These are phyloP conservation scores for Pseudobourletiella spinata DNA, from an alignment of 1,140 invertebrate species.

Conservation along the genomic window DNA sequence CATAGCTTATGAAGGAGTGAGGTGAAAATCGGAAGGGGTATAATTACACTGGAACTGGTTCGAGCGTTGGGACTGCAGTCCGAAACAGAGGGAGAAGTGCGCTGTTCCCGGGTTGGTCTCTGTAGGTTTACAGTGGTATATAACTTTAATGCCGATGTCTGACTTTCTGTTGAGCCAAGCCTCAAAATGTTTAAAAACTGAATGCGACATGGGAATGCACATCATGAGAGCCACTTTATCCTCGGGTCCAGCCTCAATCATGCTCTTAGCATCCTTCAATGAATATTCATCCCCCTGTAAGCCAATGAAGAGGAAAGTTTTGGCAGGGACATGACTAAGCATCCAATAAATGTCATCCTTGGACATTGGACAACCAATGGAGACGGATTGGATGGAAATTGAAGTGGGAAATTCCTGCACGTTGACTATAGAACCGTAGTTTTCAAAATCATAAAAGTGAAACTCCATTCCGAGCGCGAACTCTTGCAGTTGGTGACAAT, in stretches of 20 bases:
- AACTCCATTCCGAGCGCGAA: neutral
- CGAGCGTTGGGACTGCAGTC: too few relatives aligned
- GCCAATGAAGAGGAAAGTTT: neutral
- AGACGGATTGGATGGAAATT: neutral
- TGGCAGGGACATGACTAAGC: neutral
- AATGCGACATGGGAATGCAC: neutral
- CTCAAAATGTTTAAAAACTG: neutral
- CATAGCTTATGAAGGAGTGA: too few relatives aligned
- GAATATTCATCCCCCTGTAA: neutral
- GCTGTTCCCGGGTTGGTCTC: neutral
- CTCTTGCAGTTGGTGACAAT: neutral
- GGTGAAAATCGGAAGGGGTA: too few relatives aligned
- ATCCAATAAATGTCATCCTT: neutral
- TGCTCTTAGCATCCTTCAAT: neutral
- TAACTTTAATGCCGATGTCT: neutral
- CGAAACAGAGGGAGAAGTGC: neutral
- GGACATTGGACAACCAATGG: neutral
- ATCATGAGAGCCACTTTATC: neutral
- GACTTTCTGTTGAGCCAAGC: neutral
- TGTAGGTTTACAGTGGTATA: neutral
- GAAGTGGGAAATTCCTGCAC: neutral
- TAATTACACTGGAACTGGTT: too few relatives aligned
- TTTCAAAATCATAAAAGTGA: constrained; percentile 1
- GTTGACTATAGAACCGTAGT: neutral
- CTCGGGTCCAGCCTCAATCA: neutral